Percentiles rank a stretch among this genome's conserved stretches.
phyloP scores from a whole-genome alignment of 1,140 invertebrate species.

The Caenorhabditis latens region DNA sequence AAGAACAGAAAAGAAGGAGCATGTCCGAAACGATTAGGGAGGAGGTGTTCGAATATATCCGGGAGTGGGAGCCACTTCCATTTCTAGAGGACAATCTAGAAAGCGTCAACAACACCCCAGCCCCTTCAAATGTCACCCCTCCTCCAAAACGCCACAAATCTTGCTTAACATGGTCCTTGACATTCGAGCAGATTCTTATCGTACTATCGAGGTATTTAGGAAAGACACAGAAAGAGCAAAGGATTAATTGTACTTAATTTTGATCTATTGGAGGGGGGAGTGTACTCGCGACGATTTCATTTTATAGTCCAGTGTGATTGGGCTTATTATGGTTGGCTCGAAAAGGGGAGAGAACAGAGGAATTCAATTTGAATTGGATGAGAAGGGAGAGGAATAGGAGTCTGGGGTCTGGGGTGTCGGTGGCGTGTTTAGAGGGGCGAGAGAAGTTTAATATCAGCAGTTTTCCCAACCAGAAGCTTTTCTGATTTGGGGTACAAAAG shows the following conservation, averaged over 20 bases:
- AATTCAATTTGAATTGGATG: neutral
- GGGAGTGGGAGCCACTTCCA: neutral
- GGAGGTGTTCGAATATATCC: neutral
- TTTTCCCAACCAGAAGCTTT: no score
- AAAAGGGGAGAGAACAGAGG: neutral
- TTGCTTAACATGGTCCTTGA: no score
- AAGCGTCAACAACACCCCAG: no score
- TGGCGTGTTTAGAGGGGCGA: no score
- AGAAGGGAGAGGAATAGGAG: neutral
- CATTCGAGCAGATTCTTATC: neutral
- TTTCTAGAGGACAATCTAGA: neutral
- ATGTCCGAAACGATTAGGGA: conserved; percentile 5
- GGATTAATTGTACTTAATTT: conserved; percentile 2
- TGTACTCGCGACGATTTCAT: neutral
- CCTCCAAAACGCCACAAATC: no score
- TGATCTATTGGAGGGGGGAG: neutral
- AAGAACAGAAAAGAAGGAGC: neutral
- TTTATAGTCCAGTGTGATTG: neutral
- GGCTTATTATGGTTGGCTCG: neutral
- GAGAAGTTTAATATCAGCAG: no score
- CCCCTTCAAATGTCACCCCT: no score
- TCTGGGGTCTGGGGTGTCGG: no score
- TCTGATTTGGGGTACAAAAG: no score
- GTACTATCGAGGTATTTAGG: conserved; percentile 21
- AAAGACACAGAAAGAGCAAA: neutral